A percentile compares a stretch with the other conserved stretches of the same genome.
Conservation (phyloP, 1,140 invertebrate species). For the Nautilus pompilius region DNA sequence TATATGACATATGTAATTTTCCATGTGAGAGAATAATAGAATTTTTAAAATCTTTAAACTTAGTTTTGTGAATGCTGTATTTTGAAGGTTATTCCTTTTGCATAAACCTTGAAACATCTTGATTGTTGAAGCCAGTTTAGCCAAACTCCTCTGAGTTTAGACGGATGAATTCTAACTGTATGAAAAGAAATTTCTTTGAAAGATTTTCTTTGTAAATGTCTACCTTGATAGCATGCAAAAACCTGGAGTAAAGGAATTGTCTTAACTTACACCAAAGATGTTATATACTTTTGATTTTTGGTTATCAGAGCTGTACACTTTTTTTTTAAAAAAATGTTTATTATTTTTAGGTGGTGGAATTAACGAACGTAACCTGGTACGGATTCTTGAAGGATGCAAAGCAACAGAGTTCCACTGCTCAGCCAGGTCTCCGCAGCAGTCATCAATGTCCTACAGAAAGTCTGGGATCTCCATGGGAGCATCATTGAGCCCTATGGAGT, state of each 20-base stretch:
- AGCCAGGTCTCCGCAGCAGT: constrained; percentile 57
- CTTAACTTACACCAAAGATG: background rate
- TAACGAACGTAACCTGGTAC: constrained; percentile 67
- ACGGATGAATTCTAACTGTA: too few species aligned
- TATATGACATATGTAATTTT: too few species aligned
- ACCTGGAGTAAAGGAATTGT: background rate
- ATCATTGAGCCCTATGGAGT: constrained; percentile 25
- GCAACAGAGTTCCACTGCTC: constrained; percentile 75
- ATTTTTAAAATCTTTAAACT: too few species aligned
- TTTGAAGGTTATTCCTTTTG: too few species aligned
- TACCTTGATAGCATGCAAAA: too few species aligned
- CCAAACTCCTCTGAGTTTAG: too few species aligned
- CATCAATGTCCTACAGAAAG: constrained; percentile 41
- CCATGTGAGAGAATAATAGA: too few species aligned
- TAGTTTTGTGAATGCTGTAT: too few species aligned
- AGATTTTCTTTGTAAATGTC: too few species aligned
- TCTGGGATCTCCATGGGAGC: constrained; percentile 32
- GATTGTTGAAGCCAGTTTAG: too few species aligned
- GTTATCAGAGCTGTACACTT: background rate
- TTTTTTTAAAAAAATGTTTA: background rate
- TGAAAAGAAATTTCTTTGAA: too few species aligned
- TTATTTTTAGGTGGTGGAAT: constrained; percentile 72
- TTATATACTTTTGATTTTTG: background rate
- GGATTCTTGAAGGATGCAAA: constrained; percentile 63
- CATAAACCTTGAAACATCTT: too few species aligned